Evolutionary conservation across 2,113 vertebrate genomes (phyloP), one percentile per base, ranked within the genome.

Genomic region (Pionites leucogaster): DNA sequence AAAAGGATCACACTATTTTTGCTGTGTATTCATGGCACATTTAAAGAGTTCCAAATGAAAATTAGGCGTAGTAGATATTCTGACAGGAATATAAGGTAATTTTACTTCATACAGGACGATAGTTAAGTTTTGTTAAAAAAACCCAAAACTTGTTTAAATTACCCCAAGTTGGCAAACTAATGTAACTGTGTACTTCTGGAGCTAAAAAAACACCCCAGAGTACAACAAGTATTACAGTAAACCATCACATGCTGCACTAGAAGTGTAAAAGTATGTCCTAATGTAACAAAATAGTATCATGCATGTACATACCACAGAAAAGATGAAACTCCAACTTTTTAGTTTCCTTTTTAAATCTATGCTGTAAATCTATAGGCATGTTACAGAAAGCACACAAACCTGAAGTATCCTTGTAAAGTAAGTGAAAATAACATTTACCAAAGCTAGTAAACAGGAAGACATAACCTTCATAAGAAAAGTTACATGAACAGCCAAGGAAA

Each of bases 1-100:
- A 59, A 6, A 60, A 57, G 22, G 17, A 59, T 16, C 22, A 70
- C 7, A 10, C 20, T 65, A 19, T 49, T 75, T 93, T 59, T 60
- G 15, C 17, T 35, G 33, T 4, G 1, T n/a, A 59, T 71, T 63
- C 42, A 75, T 0, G 0, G 68, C 13, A 29, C 8, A 22, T 17
- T 68, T 76, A 25, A 92, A n/a, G 46, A 77, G 28, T n/a, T 90
- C 71, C 49, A 55, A 82, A 70, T 2, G 50, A 83, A 86, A 72
- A 4, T 1, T 24, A 39, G 13, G 9, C 59, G 13, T 0, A 46
- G 11, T 3, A 89, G 52, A 68, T 37, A 74, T 17, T 82, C 53
- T n/a, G 24, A 41, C 3, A 55, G 28, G 33, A 84, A 71, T 31
- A 37, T 24, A 75, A 57, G 6, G 33, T 67, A 74, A 5, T 79